A percentile compares a stretch with the other conserved stretches of the same genome.
phyloP scores from a whole-genome alignment of 2,797 vertebrate species.

The Manis javanica region DNA sequence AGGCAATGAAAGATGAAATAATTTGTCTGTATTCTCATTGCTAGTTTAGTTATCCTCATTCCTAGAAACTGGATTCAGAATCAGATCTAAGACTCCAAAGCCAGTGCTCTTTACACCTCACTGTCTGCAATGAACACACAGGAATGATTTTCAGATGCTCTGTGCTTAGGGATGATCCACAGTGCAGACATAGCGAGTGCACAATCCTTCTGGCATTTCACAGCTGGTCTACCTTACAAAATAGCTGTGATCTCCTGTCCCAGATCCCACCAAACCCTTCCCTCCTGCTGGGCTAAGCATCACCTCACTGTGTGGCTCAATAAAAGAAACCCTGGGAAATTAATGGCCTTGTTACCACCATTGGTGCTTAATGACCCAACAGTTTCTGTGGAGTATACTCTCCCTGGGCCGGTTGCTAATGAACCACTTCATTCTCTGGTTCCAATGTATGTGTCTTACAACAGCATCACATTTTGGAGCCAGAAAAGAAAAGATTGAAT shows the following conservation, averaged over 20 bases:
- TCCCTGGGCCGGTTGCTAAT: conserved; percentile 73
- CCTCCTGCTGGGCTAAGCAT: conserved; percentile 68
- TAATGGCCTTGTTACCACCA: conserved; percentile 78
- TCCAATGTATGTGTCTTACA: conserved; percentile 37
- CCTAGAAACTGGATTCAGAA: neutral
- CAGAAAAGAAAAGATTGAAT: neutral
- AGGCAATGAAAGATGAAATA: neutral
- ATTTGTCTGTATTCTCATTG: neutral
- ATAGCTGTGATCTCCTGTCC: conserved; percentile 62
- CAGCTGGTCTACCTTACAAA: conserved; percentile 51
- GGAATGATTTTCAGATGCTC: conserved; percentile 18
- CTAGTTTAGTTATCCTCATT: neutral
- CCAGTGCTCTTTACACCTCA: neutral
- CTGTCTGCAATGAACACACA: neutral
- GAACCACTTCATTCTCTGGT: conserved; percentile 68
- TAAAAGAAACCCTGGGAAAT: conserved; percentile 76
- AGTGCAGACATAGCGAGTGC: neutral
- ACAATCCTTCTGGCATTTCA: neutral
- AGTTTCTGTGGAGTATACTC: conserved; percentile 67
- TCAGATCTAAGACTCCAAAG: neutral
- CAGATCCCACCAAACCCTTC: conserved; percentile 41
- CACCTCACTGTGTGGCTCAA: conserved; percentile 65
- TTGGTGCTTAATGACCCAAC: conserved; percentile 73
- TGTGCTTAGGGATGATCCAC: neutral
- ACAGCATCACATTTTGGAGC: neutral